Conservation (phyloP, 1,140 invertebrate species). For the Aphaenogaster floridana region DNA sequence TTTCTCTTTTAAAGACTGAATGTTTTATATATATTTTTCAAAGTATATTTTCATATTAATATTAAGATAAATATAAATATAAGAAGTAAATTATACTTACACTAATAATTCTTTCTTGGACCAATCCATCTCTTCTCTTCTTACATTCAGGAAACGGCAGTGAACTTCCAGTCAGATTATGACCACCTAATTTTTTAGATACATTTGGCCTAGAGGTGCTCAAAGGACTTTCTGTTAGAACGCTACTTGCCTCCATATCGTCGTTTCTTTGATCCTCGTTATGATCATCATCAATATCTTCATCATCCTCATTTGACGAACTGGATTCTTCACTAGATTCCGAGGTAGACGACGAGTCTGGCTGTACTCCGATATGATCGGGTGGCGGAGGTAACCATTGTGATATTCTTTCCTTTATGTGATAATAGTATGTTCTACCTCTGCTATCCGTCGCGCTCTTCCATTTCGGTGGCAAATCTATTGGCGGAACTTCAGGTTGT, state of each 20-base stretch:
- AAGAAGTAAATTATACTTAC: conserved; percentile 86
- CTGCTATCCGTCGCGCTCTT: conserved; percentile 93
- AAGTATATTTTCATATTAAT: not conserved
- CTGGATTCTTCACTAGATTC: conserved; percentile 86
- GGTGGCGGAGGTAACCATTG: conserved; percentile 95
- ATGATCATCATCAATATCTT: conserved; percentile 87
- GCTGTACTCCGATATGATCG: conserved; percentile 86
- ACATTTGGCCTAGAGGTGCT: conserved; percentile 57
- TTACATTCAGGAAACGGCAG: conserved; percentile 75
- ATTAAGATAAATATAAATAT: not conserved
- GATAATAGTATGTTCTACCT: conserved; percentile 97
- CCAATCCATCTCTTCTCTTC: conserved; percentile 88
- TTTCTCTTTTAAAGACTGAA: not conserved
- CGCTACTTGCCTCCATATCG: conserved; percentile 69
- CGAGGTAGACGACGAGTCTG: conserved; percentile 85
- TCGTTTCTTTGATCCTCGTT: conserved; percentile 72
- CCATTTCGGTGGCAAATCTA: conserved; percentile 95
- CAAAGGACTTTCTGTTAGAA: conserved; percentile 58
- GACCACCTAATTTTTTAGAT: conserved; percentile 67
- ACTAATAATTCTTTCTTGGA: conserved; percentile 91
- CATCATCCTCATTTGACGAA: conserved; percentile 86
- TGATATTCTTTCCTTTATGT: conserved; percentile 92
- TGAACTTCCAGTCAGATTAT: conserved; percentile 29
- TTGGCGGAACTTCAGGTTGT: conserved; percentile 86
- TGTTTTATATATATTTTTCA: not conserved